A percentile compares a stretch with the other conserved stretches of the same genome.
Conservation (phyloP, 2,113 vertebrate genomes). For the Octodon degus region DNA sequence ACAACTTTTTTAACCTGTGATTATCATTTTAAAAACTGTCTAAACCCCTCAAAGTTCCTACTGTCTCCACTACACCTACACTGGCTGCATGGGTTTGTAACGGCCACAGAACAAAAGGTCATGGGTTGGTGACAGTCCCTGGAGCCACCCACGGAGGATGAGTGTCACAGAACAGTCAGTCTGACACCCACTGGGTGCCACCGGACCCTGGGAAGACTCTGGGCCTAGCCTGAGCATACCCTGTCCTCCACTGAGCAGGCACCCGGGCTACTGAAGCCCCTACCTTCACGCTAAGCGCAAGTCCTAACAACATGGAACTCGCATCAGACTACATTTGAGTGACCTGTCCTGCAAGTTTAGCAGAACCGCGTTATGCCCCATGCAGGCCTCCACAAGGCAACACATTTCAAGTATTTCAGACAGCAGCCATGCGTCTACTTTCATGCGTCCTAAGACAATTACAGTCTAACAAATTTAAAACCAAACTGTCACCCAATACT, state of each 20-base stretch:
- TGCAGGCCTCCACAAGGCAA: conserved; percentile 71
- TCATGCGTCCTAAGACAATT: conserved; percentile 68
- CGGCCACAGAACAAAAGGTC: background rate
- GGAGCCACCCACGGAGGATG: background rate
- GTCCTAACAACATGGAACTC: background rate
- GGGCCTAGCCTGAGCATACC: background rate
- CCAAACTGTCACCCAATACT: conserved; percentile 1
- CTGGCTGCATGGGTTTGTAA: background rate
- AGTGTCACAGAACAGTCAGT: background rate
- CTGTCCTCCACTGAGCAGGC: background rate
- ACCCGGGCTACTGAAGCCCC: background rate
- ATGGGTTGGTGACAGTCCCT: background rate
- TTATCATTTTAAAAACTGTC: conserved; percentile 48
- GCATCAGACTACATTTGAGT: conserved; percentile 11
- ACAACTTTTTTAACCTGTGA: conserved; percentile 49
- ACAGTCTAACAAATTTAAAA: conserved; percentile 67
- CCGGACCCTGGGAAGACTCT: background rate
- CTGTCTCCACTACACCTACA: background rate
- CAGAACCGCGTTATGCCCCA: conserved; percentile 25
- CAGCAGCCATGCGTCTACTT: conserved; percentile 73
- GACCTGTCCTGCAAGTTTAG: background rate
- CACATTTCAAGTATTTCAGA: conserved; percentile 77
- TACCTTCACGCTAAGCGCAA: background rate
- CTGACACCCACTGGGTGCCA: background rate
- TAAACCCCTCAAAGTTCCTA: conserved; percentile 19